Conservation (phyloP, 2,888 invertebrate genomes). For the Philopedon plagiatum region DNA sequence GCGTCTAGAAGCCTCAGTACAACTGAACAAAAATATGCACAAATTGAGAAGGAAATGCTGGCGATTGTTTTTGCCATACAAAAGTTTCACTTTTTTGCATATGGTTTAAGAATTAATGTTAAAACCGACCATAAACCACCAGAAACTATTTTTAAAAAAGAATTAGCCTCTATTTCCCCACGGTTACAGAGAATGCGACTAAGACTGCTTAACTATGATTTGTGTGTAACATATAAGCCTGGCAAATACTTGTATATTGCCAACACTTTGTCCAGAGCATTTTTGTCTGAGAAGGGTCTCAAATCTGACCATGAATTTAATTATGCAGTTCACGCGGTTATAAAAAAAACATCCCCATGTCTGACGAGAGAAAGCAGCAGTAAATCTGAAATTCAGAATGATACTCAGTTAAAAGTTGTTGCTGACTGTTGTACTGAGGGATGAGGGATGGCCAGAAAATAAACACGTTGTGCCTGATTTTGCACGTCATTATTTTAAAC, state of each 20-base stretch:
- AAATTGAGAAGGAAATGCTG: constrained; percentile 65
- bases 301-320: not conserved
- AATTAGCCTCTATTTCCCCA: constrained; percentile 52
- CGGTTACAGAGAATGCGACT: constrained; percentile 58
- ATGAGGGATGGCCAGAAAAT: not conserved
- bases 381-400: not conserved
- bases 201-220: constrained; percentile 56
- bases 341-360: not conserved
- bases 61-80: constrained; percentile 55
- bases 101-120: constrained; percentile 29
- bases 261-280: constrained; percentile 51
- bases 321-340: not conserved
- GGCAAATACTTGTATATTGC: constrained; percentile 55
- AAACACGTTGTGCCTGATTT: not conserved
- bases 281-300: too few relatives aligned
- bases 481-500: not conserved
- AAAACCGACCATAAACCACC: constrained; percentile 32
- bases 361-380: not conserved
- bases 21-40: constrained; percentile 61
- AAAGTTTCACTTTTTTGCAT: constrained; percentile 35
- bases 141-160: constrained; percentile 50
- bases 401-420: not conserved
- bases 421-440: not conserved
- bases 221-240: constrained; percentile 54
- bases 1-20: constrained; percentile 58